A percentile compares a stretch with the other conserved stretches of the same genome.
Conservation (phyloP, 2,888 invertebrate species). For the Furcula furcula region DNA sequence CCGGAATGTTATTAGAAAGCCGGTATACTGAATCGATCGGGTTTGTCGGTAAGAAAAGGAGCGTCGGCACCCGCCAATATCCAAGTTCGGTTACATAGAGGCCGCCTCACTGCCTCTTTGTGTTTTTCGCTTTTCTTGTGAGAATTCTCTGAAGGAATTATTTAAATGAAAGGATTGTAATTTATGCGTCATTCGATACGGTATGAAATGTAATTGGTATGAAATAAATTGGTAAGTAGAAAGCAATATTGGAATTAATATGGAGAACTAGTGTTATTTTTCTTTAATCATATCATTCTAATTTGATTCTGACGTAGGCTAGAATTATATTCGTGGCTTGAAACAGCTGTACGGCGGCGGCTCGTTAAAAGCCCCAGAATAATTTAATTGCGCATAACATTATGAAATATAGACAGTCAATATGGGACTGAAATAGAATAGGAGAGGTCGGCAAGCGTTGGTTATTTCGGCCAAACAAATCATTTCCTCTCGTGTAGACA, state of each 20-base stretch:
- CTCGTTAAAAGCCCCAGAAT: constrained; percentile 23
- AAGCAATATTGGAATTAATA: not conserved
- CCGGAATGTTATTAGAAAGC: constrained; percentile 73
- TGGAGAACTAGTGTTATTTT: not conserved
- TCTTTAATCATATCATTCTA: not conserved
- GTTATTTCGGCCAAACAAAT: constrained; percentile 34
- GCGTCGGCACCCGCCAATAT: constrained; percentile 32
- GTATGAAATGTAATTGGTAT: not conserved
- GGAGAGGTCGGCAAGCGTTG: constrained; percentile 15
- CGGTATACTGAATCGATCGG: constrained; percentile 62
- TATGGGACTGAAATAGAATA: constrained; percentile 33
- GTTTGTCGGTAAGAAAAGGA: constrained; percentile 51
- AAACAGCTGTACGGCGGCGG: constrained; percentile 6
- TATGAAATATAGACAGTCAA: constrained; percentile 30
- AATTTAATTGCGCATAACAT: constrained; percentile 26
- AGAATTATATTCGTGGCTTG: constrained; percentile 13
- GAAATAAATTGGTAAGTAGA: not conserved
- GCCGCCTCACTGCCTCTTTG: constrained; percentile 12
- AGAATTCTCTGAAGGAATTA: constrained; percentile 38
- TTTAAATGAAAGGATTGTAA: constrained; percentile 18
- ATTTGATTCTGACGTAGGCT: not conserved
- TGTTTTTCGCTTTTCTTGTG: constrained; percentile 39
- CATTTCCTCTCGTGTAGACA: constrained; percentile 20
- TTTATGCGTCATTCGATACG: not conserved
- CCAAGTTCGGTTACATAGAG: constrained; percentile 46